Conservation (phyloP, 92 coral and sea anemone genomes). For the Palythoa grandis region DNA sequence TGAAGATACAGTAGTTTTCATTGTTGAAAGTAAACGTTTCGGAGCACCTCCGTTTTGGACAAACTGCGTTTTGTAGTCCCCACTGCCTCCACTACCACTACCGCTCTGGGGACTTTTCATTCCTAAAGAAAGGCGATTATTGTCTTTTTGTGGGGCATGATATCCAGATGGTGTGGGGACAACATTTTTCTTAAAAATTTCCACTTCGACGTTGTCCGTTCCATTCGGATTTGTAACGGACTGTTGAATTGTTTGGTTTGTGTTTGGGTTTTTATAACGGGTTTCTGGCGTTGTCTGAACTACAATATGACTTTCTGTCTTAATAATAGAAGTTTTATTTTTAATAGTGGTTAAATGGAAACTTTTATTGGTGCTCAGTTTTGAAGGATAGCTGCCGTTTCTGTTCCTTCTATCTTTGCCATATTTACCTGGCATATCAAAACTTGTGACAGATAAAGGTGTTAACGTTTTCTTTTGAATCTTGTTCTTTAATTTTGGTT, state of each 20-base stretch:
- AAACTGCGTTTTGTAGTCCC: not conserved
- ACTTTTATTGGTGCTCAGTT: not conserved
- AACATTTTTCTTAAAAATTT: constrained; percentile 26
- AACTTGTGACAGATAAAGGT: not conserved
- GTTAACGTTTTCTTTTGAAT: not conserved
- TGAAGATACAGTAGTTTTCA: not conserved
- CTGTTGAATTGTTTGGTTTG: not conserved
- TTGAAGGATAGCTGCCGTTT: not conserved
- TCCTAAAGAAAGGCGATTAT: not conserved
- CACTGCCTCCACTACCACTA: not conserved
- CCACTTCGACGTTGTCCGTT: constrained; percentile 19
- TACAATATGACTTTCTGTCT: not conserved
- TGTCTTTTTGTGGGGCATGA: not conserved
- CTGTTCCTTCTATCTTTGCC: not conserved
- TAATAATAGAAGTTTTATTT: not conserved
- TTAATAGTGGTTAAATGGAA: not conserved
- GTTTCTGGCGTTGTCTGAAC: not conserved
- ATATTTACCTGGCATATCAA: not conserved
- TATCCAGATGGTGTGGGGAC: constrained; percentile 23
- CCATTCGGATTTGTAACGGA: not conserved
- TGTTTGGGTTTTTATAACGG: not conserved
- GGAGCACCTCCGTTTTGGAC: not conserved
- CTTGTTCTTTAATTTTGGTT: not conserved
- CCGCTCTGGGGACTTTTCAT: not conserved
- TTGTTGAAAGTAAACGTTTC: not conserved